These are phyloP conservation scores for Drosophila sechellia DNA, from an alignment of 1,140 invertebrate genomes.

Conservation along the genomic window DNA sequence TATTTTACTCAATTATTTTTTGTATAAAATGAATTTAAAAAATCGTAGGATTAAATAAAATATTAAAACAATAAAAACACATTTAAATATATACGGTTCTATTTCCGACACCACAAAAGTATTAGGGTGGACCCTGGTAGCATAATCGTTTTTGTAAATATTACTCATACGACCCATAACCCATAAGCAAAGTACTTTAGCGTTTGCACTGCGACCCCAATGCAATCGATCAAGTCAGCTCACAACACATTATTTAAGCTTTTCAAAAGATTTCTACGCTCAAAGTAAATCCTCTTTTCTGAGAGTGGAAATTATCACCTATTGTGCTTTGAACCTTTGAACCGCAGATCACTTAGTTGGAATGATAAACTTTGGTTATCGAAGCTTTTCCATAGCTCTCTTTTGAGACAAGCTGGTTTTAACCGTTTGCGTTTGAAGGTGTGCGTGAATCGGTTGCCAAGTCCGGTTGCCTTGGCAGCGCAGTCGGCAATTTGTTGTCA, in stretches of 20 bases:
- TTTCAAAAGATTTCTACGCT: background rate
- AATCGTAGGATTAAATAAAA: too few species aligned
- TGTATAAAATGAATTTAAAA: too few species aligned
- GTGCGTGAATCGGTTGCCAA: conserved; percentile 23
- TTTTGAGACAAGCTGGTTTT: conserved; percentile 7
- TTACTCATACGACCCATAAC: background rate
- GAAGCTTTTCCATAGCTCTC: conserved; percentile 16
- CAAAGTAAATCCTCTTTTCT: background rate
- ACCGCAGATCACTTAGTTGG: conserved; percentile 11
- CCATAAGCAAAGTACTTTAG: background rate
- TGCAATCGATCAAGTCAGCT: background rate
- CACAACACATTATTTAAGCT: background rate
- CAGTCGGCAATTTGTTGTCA: conserved; percentile 53
- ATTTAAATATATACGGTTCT: too few species aligned
- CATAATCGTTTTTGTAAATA: background rate
- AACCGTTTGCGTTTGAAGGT: conserved; percentile 3
- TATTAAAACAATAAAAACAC: too few species aligned
- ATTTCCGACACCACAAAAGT: too few species aligned
- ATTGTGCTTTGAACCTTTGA: conserved; percentile 25
- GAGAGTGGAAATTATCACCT: background rate
- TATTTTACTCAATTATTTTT: too few species aligned
- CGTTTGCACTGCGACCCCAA: too few species aligned
- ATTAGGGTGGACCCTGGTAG: too few species aligned
- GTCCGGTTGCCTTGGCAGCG: conserved; percentile 52
- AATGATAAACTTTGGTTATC: conserved; percentile 9